phyloP scores from a whole-genome alignment of 2,888 invertebrate species.

The Stictocephala bisonia region DNA sequence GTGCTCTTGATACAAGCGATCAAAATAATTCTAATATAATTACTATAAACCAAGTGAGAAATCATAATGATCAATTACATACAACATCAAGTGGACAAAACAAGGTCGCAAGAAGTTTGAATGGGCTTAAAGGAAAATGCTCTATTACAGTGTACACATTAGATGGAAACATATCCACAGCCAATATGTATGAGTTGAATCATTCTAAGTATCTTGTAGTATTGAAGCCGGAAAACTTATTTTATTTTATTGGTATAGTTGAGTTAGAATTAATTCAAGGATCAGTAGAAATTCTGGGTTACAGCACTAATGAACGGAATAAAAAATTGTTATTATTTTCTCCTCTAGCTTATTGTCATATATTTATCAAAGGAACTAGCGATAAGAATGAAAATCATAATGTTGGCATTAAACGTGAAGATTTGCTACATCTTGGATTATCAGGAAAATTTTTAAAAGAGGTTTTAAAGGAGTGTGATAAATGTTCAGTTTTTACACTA shows the following conservation, averaged over 20 bases:
- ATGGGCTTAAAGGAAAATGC: no score
- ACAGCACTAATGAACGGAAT: background rate
- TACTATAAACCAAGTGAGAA: no score
- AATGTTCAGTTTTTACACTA: conserved; percentile 5
- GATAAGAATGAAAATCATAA: background rate
- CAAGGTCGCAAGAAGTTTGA: no score
- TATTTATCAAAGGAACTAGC: conserved; percentile 5
- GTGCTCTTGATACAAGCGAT: no score
- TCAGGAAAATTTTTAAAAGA: background rate
- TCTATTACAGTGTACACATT: background rate
- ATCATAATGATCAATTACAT: no score
- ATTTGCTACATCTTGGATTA: conserved; percentile 9
- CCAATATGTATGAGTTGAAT: background rate
- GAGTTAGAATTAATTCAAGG: conserved; percentile 26
- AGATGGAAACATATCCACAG: background rate
- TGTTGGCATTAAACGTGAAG: background rate
- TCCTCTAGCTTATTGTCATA: conserved; percentile 15
- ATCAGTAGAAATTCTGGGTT: conserved; percentile 30
- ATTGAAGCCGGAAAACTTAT: conserved; percentile 2
- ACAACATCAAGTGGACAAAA: no score
- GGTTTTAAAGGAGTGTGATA: conserved; percentile 4
- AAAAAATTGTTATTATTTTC: conserved; percentile 24
- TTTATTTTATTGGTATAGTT: conserved; percentile 11
- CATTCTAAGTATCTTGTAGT: background rate
- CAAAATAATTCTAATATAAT: no score